These are phyloP conservation scores for Diogma glabrata DNA, from an alignment of 2,888 invertebrate genomes.

Conservation along the genomic window DNA sequence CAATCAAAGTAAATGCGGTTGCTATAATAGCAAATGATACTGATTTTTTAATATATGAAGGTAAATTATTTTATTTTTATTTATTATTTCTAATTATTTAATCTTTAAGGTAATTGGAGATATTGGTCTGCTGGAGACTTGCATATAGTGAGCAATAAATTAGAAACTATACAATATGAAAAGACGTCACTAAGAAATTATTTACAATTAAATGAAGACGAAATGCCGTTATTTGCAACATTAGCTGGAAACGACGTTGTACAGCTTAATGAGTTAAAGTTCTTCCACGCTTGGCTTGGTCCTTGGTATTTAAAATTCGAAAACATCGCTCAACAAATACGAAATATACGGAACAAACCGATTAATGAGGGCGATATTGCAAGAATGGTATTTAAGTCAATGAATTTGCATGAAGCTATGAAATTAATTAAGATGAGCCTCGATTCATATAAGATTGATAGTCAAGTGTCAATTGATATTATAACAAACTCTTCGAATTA, in stretches of 20 bases:
- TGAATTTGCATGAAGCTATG: no score
- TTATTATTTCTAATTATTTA: no score
- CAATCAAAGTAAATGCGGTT: background rate
- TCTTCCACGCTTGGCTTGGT: background rate
- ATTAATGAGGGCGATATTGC: no score
- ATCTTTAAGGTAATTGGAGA: no score
- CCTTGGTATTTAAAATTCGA: background rate
- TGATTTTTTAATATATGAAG: background rate
- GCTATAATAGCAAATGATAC: slow-evolving; percentile 1
- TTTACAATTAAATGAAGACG: background rate
- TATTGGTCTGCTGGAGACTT: background rate
- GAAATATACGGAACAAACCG: background rate
- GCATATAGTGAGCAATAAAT: background rate
- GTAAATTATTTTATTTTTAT: no score
- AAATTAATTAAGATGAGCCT: no score
- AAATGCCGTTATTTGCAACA: background rate
- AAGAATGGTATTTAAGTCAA: no score
- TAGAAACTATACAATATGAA: background rate
- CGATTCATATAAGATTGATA: no score
- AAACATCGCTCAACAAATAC: background rate
- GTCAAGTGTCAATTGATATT: no score
- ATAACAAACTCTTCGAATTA: no score
- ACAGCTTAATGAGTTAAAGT: background rate
- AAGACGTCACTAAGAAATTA: background rate
- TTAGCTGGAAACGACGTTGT: background rate